These are phyloP conservation scores for Rousettus madagascariensis DNA, from an alignment of 2,797 vertebrate genomes.

Conservation along the genomic window DNA sequence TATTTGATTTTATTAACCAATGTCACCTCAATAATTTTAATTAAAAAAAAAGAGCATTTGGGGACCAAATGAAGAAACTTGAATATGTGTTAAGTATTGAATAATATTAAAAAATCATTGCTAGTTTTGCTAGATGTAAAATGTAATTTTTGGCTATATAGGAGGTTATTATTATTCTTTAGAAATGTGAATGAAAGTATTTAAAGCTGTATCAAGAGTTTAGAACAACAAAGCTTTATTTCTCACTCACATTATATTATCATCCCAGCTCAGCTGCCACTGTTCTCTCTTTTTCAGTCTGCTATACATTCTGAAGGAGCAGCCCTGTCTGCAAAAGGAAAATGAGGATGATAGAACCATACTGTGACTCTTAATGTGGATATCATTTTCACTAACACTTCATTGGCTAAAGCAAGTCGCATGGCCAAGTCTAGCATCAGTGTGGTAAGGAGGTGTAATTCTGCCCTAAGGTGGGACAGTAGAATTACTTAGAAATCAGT, in stretches of 20 bases:
- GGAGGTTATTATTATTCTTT: neutral
- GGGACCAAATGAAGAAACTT: neutral
- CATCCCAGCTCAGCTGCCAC: too few species aligned
- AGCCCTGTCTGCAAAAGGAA: neutral
- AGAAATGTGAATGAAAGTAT: neutral
- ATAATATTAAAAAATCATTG: neutral
- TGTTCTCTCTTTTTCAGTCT: neutral
- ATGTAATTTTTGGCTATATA: neutral
- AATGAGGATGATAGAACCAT: neutral
- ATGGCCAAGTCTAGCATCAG: neutral
- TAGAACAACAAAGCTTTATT: neutral
- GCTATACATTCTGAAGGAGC: neutral
- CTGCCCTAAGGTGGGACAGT: neutral
- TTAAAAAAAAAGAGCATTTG: neutral
- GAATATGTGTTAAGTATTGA: neutral
- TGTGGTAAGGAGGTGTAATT: neutral
- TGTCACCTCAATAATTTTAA: too few species aligned
- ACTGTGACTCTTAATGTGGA: neutral
- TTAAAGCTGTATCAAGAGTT: neutral
- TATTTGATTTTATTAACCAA: too few species aligned
- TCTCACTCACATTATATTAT: neutral
- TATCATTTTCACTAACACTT: neutral
- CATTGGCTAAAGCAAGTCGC: neutral
- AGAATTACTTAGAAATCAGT: conserved; percentile 38
- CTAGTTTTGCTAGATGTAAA: neutral